Conservation (phyloP, 2,888 invertebrate species). For the Eilema caniola region DNA sequence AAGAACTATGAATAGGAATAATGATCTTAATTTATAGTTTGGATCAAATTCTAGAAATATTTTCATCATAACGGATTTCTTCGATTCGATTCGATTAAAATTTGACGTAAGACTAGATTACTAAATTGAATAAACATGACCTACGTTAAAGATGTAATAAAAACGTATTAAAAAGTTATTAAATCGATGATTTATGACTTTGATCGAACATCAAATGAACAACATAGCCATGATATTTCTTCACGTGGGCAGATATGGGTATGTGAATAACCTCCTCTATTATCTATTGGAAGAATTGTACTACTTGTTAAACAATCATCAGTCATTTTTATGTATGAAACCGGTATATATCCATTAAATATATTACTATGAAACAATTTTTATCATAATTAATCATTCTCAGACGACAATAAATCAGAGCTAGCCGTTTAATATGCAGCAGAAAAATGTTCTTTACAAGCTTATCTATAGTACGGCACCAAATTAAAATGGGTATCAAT, state of each 20-base stretch:
- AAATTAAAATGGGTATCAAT: conserved; percentile 82
- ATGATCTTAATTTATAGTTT: too few relatives aligned
- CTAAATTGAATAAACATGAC: background rate
- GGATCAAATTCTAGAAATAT: too few relatives aligned
- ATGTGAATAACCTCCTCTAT: background rate
- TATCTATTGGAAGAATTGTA: background rate
- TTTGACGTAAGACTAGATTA: background rate
- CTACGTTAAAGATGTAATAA: background rate
- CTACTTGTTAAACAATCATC: background rate
- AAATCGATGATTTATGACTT: conserved; percentile 4
- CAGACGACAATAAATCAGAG: conserved; percentile 14
- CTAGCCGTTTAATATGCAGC: conserved; percentile 13
- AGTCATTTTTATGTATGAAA: conserved; percentile 1
- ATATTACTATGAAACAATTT: background rate
- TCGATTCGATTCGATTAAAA: too few relatives aligned
- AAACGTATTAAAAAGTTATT: background rate
- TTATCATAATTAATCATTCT: conserved; percentile 14
- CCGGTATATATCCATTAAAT: background rate
- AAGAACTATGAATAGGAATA: too few relatives aligned
- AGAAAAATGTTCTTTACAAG: conserved; percentile 30
- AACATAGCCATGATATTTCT: background rate
- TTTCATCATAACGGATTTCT: too few relatives aligned
- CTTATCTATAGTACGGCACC: conserved; percentile 45
- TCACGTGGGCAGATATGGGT: background rate
- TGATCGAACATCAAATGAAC: background rate